phyloP scores from a whole-genome alignment of 1,140 invertebrate species.

The Aphelinus atriplicis region DNA sequence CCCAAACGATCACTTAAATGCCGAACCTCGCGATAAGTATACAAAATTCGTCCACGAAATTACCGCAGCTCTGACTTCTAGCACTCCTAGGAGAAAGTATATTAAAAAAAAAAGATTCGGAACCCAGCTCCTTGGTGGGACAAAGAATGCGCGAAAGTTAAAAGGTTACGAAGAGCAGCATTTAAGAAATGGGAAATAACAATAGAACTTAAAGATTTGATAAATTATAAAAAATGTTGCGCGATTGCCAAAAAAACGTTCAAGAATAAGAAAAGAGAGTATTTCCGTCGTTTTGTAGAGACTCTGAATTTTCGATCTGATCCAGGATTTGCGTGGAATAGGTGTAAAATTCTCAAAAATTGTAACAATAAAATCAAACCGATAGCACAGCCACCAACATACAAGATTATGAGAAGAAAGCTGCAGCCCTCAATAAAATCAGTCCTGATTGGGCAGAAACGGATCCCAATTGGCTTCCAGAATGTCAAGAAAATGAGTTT shows the following conservation, averaged over 20 bases:
- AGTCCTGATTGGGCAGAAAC: not conserved
- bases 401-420: not conserved
- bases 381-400: not conserved
- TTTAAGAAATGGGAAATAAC: not conserved
- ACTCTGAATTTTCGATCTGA: not conserved
- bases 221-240: not conserved
- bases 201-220: not conserved
- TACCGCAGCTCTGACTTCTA: not conserved
- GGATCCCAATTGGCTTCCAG: not conserved
- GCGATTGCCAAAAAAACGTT: not conserved
- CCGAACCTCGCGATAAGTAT: not conserved
- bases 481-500: not conserved
- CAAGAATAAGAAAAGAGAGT: conserved; percentile 1
- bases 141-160: not conserved
- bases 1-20: too few species aligned
- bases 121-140: conserved; percentile 17
- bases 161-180: conserved; percentile 2
- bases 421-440: not conserved
- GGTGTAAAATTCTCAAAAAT: conserved; percentile 7
- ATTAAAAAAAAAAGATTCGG: not conserved
- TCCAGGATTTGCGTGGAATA: not conserved
- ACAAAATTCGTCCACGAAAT: not conserved
- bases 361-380: not conserved
- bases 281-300: not conserved
- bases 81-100: not conserved